These are phyloP conservation scores for Rhimphoctona megacephalus DNA, from an alignment of 2,888 invertebrate genomes.

Conservation along the genomic window DNA sequence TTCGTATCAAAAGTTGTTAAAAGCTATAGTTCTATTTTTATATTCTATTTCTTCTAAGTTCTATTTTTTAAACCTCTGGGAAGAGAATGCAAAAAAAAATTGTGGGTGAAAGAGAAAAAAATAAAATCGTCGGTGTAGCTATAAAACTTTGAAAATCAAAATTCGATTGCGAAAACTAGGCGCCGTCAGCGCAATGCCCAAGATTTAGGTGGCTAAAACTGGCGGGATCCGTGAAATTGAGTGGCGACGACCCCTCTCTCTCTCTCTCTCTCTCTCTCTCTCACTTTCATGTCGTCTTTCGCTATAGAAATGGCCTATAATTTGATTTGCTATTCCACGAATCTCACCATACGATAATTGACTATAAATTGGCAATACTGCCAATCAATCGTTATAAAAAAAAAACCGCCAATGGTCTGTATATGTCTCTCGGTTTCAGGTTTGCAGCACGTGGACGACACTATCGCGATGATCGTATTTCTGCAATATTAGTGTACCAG, in stretches of 20 bases:
- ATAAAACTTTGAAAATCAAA: conserved; percentile 73
- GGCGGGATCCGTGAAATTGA: conserved; percentile 61
- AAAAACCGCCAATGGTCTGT: conserved; percentile 64
- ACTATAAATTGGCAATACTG: conserved; percentile 82
- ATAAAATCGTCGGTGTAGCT: conserved; percentile 29
- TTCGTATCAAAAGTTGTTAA: background rate
- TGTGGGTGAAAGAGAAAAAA: background rate
- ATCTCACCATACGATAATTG: conserved; percentile 80
- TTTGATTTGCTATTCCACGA: conserved; percentile 82
- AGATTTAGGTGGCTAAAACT: conserved; percentile 38
- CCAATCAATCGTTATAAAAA: conserved; percentile 83
- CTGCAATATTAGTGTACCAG: background rate
- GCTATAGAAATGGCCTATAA: conserved; percentile 74
- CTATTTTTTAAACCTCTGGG: background rate
- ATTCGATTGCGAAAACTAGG: conserved; percentile 63
- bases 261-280: conserved; percentile 23
- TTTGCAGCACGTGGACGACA: conserved; percentile 21
- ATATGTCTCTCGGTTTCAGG: conserved; percentile 41
- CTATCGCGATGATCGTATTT: conserved; percentile 37
- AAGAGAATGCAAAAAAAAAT: background rate
- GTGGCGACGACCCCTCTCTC: conserved; percentile 64
- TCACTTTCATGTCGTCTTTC: conserved; percentile 27
- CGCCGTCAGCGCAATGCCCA: conserved; percentile 64
- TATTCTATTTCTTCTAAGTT: too few relatives aligned
- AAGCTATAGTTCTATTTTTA: too few relatives aligned